phyloP scores from a whole-genome alignment of 2,888 invertebrate genomes.

The Drosophila vallismaia region DNA sequence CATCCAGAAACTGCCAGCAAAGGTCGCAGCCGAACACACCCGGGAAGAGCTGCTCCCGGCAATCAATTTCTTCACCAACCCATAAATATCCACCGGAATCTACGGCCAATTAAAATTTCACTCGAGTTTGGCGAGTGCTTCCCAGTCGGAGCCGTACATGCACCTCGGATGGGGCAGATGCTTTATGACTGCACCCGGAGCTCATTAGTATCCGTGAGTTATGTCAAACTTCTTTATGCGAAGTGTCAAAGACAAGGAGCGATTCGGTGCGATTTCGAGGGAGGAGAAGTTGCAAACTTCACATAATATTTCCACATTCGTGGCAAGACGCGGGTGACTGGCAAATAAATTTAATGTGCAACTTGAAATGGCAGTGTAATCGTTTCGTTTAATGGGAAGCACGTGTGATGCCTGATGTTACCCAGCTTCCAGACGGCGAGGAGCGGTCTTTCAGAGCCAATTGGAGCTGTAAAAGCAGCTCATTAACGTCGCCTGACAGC shows the following conservation, averaged over 20 bases:
- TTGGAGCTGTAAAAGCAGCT: conserved; percentile 53
- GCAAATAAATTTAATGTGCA: conserved; percentile 81
- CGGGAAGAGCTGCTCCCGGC: conserved; percentile 3
- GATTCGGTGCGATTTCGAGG: conserved; percentile 12
- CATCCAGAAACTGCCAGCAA: neutral
- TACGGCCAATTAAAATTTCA: conserved; percentile 52
- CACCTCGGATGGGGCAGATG: conserved; percentile 45
- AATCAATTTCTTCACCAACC: conserved; percentile 13
- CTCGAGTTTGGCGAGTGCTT: conserved; percentile 5
- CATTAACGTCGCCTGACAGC: conserved; percentile 68
- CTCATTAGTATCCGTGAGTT: conserved; percentile 79
- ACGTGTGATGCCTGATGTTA: conserved; percentile 80
- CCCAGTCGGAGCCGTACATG: conserved; percentile 16
- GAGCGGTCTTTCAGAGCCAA: conserved; percentile 2
- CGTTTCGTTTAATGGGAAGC: conserved; percentile 81
- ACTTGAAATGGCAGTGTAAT: conserved; percentile 76
- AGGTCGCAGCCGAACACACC: conserved; percentile 18
- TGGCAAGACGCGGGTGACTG: conserved; percentile 36
- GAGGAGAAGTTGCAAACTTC: conserved; percentile 11
- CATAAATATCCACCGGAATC: conserved; percentile 18
- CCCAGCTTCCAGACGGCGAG: conserved; percentile 28
- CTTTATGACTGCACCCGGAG: conserved; percentile 68
- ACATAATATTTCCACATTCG: conserved; percentile 26
- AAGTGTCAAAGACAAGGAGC: conserved; percentile 48
- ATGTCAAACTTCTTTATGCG: conserved; percentile 77